Percentiles rank a stretch among this genome's conserved stretches.
Conservation (phyloP, 2,888 invertebrate species). For the Physocephala rufipes region DNA sequence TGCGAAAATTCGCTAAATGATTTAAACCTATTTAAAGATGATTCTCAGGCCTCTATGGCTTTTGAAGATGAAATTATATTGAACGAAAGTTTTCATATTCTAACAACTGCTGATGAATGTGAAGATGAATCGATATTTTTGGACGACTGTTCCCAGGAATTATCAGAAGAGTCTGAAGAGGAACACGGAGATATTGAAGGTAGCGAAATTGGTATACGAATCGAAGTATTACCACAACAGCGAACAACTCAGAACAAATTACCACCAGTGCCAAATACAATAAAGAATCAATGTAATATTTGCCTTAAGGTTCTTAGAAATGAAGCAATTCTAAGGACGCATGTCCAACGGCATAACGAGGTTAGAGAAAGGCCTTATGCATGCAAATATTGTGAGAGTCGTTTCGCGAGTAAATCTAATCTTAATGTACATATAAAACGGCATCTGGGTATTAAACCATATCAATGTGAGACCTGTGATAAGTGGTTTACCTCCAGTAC, state of each 20-base stretch:
- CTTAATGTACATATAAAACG: conserved; percentile 43
- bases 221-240: background rate
- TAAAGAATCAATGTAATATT: conserved; percentile 31
- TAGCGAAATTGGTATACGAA: conserved; percentile 2
- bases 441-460: conserved; percentile 37
- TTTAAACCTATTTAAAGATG: no score
- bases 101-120: background rate
- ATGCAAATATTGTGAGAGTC: conserved; percentile 43
- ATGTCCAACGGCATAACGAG: conserved; percentile 4
- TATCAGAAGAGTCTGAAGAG: conserved; percentile 14
- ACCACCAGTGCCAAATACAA: conserved; percentile 27
- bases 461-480: conserved; percentile 39
- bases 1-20: no score
- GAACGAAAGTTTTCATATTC: background rate
- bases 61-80: no score
- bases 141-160: conserved; percentile 8
- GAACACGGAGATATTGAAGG: conserved; percentile 14
- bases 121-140: background rate
- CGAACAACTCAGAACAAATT: conserved; percentile 32
- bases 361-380: conserved; percentile 23
- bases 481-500: conserved; percentile 38
- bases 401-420: conserved; percentile 44
- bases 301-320: conserved; percentile 15
- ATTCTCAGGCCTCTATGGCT: no score
- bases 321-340: background rate